A percentile compares a stretch with the other conserved stretches of the same genome.
Evolutionary conservation across 2,797 vertebrate species (phyloP).

Genomic region (Margarornis squamiger): DNA sequence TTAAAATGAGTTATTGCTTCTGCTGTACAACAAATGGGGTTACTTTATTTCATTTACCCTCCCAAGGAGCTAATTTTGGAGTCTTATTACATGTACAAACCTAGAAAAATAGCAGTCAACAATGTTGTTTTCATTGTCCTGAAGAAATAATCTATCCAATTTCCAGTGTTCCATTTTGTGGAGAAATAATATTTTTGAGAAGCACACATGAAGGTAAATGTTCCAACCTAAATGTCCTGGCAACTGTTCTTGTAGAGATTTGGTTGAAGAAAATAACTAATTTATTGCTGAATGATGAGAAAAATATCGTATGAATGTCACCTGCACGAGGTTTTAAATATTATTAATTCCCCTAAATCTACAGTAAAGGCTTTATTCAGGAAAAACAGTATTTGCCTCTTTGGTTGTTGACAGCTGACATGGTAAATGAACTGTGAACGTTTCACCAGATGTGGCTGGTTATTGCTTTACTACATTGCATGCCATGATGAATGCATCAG

Average conservation of each 20-base stretch:
- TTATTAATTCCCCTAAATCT: not conserved
- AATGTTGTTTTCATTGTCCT: not conserved
- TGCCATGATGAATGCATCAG: not conserved
- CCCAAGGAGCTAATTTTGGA: not conserved
- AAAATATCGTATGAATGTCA: not conserved
- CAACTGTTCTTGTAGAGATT: not conserved
- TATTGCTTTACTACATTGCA: not conserved
- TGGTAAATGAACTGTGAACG: not conserved
- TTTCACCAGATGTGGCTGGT: not conserved
- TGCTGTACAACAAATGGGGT: not conserved
- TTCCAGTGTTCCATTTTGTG: not conserved
- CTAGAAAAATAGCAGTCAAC: not conserved
- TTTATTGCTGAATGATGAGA: not conserved
- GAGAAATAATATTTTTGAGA: not conserved
- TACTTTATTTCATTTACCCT: not conserved
- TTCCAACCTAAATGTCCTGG: not conserved
- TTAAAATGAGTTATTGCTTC: constrained; percentile 30
- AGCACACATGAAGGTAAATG: not conserved
- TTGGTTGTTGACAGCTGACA: not conserved
- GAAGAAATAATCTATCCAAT: not conserved
- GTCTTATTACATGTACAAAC: not conserved
- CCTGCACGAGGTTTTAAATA: not conserved
- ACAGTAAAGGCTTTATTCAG: not conserved
- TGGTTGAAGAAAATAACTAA: not conserved
- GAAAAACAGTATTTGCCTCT: not conserved